Conservation (phyloP, 2,113 vertebrate species). For the Heteronetta atricapilla region DNA sequence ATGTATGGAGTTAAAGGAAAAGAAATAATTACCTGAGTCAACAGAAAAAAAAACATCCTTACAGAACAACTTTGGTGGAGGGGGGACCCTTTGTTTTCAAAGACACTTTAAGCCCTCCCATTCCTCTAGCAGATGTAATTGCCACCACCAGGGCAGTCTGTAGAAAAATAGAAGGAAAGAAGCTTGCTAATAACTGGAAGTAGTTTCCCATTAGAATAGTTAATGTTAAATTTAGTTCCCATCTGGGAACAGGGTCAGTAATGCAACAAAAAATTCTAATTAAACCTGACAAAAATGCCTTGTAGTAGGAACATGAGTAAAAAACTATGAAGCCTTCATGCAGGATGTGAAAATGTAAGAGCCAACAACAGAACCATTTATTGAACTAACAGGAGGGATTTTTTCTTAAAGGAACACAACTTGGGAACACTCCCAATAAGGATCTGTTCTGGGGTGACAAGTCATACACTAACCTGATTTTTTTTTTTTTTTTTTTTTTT, state of each 20-base stretch:
- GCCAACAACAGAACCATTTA: not conserved
- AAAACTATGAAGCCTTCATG: not conserved
- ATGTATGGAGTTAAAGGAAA: not conserved
- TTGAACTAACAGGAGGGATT: not conserved
- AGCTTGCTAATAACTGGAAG: conserved; percentile 15
- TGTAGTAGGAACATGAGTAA: not conserved
- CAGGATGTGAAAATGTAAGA: not conserved
- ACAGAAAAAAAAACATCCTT: not conserved
- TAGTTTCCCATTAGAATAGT: not conserved
- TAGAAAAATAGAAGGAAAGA: not conserved
- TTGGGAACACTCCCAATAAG: not conserved
- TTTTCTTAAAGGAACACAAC: not conserved
- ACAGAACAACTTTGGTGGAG: not conserved
- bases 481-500: too few relatives aligned
- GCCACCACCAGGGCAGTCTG: not conserved
- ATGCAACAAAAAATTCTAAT: not conserved
- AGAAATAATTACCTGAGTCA: not conserved
- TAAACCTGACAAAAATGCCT: conserved; percentile 9
- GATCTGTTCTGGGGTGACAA: not conserved
- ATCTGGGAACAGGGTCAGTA: not conserved
- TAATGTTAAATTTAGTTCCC: conserved; percentile 14
- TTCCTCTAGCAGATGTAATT: not conserved
- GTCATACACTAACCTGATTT: not conserved
- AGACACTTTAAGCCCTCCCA: not conserved
- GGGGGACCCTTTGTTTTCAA: not conserved